Evolutionary conservation across 1,140 invertebrate genomes (phyloP).

Genomic region (Philaenus spumarius): DNA sequence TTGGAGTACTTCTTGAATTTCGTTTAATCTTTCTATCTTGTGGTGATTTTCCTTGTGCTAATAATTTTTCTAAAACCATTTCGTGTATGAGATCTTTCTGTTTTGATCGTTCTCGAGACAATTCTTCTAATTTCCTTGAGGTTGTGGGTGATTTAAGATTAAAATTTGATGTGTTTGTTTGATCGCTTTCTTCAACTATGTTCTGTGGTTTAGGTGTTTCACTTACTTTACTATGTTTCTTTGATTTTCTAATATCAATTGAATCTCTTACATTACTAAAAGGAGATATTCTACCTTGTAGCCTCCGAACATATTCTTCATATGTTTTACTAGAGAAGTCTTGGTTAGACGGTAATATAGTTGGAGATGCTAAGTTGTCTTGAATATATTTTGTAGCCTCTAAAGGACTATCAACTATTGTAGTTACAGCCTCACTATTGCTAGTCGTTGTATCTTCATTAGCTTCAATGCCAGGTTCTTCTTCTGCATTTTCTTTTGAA

Average conservation of each 20-base stretch:
- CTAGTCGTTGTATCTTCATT: slow-evolving; percentile 31
- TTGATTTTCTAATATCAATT: slow-evolving; percentile 58
- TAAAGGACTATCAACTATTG: slow-evolving; percentile 30
- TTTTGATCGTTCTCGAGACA: slow-evolving; percentile 56
- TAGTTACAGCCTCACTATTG: slow-evolving; percentile 31
- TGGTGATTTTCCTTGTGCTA: slow-evolving; percentile 56
- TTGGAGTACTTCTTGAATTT: slow-evolving; percentile 37
- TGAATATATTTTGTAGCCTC: slow-evolving; percentile 12
- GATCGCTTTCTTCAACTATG: slow-evolving; percentile 3
- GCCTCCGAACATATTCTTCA: slow-evolving; percentile 55
- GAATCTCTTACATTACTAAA: slow-evolving; percentile 64
- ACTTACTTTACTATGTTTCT: slow-evolving; percentile 26
- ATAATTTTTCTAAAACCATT: slow-evolving; percentile 68
- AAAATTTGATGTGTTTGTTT: background rate
- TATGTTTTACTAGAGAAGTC: slow-evolving; percentile 37
- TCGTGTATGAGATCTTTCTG: slow-evolving; percentile 66
- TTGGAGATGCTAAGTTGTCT: slow-evolving; percentile 8
- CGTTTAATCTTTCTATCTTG: slow-evolving; percentile 49
- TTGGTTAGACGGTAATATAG: background rate
- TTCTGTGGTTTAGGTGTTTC: slow-evolving; percentile 45
- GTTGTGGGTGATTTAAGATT: slow-evolving; percentile 1
- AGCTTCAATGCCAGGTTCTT: slow-evolving; percentile 27
- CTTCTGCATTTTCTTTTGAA: slow-evolving; percentile 30
- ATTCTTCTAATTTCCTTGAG: slow-evolving; percentile 53
- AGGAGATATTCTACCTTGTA: slow-evolving; percentile 62